phyloP scores from a whole-genome alignment of 2,797 vertebrate species.

The Ctenosaura bakeri region DNA sequence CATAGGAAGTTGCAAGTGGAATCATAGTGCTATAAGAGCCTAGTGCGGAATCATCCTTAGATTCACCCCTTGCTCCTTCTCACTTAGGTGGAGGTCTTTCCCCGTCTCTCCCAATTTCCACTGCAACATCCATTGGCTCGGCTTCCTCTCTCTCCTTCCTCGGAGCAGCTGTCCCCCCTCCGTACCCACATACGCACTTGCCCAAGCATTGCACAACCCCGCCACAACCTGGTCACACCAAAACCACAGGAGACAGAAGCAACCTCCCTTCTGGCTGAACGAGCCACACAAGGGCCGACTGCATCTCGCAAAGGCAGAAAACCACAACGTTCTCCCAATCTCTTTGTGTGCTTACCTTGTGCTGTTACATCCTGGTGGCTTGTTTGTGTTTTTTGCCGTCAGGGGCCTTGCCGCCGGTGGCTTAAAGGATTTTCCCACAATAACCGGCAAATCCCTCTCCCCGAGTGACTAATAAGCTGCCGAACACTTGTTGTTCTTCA shows the following conservation, averaged over 20 bases:
- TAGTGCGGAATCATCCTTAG: too few relatives aligned
- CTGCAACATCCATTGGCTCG: not conserved
- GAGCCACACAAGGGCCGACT: too few relatives aligned
- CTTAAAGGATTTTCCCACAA: conserved; percentile 80
- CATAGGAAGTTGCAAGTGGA: too few relatives aligned
- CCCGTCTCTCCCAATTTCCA: not conserved
- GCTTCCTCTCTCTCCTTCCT: not conserved
- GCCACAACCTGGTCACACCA: accelerated
- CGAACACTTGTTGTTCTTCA: conserved; percentile 51
- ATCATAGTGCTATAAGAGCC: too few relatives aligned
- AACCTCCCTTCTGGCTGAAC: not conserved
- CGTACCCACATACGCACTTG: not conserved
- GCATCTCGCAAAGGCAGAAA: not conserved
- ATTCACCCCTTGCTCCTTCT: not conserved
- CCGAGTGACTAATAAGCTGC: conserved; percentile 60
- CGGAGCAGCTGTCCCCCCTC: not conserved
- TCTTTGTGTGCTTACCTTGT: not conserved
- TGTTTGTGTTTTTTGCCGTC: conserved; percentile 68
- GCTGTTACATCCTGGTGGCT: not conserved
- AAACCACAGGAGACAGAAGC: not conserved
- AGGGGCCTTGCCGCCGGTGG: conserved; percentile 40
- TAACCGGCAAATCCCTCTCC: conserved; percentile 74
- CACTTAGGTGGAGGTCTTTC: not conserved
- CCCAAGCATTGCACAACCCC: not conserved
- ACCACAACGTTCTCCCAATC: not conserved